Percentiles rank a stretch among this genome's conserved stretches.
phyloP scores from a whole-genome alignment of 2,113 vertebrate genomes.

The Corythoichthys haematopterus region DNA sequence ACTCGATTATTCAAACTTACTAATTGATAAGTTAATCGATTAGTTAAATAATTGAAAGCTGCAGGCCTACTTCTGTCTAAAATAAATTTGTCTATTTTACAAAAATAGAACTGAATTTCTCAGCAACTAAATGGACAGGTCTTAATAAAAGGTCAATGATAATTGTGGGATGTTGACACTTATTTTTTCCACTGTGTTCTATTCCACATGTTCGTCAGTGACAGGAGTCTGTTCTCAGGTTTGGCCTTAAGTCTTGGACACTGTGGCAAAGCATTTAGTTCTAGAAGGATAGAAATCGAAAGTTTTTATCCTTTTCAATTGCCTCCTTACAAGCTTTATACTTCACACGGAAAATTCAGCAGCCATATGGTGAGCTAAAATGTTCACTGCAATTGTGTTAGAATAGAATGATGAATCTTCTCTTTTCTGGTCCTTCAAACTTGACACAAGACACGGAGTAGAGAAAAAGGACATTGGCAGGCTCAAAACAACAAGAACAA shows the following conservation, averaged over 20 bases:
- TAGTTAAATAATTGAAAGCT: no score
- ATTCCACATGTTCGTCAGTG: conserved; percentile 41
- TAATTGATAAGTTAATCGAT: no score
- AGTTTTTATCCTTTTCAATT: conserved; percentile 43
- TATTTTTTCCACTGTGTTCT: conserved; percentile 15
- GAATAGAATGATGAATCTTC: conserved; percentile 40
- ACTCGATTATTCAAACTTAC: no score
- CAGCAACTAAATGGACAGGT: not conserved
- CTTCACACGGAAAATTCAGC: not conserved
- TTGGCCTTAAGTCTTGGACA: conserved; percentile 57
- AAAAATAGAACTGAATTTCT: no score
- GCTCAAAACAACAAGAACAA: conserved; percentile 35
- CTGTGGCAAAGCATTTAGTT: conserved; percentile 71
- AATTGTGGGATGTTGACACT: conserved; percentile 3
- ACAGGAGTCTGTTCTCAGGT: conserved; percentile 57
- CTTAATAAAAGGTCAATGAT: not conserved
- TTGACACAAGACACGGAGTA: conserved; percentile 65
- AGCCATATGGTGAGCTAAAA: not conserved
- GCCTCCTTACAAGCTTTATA: not conserved
- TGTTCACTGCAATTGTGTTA: not conserved
- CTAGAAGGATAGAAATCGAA: conserved; percentile 68
- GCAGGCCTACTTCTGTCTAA: no score
- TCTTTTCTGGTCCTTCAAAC: conserved; percentile 50
- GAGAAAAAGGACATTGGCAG: conserved; percentile 60
- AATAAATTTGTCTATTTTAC: no score